phyloP scores from a whole-genome alignment of 2,888 invertebrate genomes.

The Zaprionus lineosus region DNA sequence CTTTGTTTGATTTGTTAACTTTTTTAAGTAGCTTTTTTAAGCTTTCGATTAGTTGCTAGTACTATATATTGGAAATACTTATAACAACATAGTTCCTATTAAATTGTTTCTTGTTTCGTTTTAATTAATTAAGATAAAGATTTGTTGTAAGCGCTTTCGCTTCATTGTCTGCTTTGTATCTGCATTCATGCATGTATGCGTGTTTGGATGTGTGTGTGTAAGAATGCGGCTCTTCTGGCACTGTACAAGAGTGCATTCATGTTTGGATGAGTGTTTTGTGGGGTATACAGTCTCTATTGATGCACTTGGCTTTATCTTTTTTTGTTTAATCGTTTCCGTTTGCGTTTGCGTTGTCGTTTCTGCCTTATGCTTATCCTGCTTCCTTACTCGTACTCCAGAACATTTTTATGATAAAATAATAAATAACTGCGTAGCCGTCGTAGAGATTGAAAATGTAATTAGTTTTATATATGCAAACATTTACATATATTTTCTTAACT shows the following conservation, averaged over 20 bases:
- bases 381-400: constrained; percentile 89
- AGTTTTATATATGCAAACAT: neutral
- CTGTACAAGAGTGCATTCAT: too few relatives aligned
- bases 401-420: constrained; percentile 97
- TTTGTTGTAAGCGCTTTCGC: constrained; percentile 57
- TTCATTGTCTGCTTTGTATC: constrained; percentile 51
- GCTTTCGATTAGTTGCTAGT: constrained; percentile 60
- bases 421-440: constrained; percentile 93
- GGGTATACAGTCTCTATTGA: constrained; percentile 55
- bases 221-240: too few relatives aligned
- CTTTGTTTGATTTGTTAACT: constrained; percentile 32
- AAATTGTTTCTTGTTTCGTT: too few relatives aligned
- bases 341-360: too few relatives aligned
- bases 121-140: constrained; percentile 44
- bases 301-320: constrained; percentile 23
- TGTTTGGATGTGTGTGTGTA: constrained; percentile 22
- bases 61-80: constrained; percentile 62
- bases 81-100: constrained; percentile 49
- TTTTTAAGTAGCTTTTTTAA: constrained; percentile 28
- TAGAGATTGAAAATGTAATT: neutral
- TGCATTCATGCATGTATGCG: constrained; percentile 18
- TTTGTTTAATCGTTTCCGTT: constrained; percentile 4
- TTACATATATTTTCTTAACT: too few relatives aligned
- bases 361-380: constrained; percentile 4
- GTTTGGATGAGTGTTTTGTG: constrained; percentile 10